These are phyloP conservation scores for Brachycybe producta DNA, from an alignment of 2,888 invertebrate species.

Conservation along the genomic window DNA sequence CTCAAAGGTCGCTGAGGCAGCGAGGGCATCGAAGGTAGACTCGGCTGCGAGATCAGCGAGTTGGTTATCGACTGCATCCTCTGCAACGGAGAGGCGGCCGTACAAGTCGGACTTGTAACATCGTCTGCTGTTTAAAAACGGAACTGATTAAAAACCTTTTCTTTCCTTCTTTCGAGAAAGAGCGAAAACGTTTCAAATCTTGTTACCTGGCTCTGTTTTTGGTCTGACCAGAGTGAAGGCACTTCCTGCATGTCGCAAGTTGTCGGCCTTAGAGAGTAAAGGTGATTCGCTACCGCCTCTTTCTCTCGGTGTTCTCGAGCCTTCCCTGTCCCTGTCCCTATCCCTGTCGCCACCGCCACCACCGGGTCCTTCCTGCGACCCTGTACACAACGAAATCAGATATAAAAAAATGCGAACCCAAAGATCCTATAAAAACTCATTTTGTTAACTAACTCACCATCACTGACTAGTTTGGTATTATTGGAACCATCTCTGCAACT, in stretches of 20 bases:
- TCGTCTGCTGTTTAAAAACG: conserved; percentile 68
- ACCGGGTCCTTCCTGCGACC: too few relatives aligned
- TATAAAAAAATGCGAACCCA: too few relatives aligned
- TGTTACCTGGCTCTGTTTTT: conserved; percentile 58
- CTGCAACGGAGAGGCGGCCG: conserved; percentile 68
- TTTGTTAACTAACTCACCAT: conserved; percentile 6
- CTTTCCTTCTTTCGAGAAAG: conserved; percentile 35
- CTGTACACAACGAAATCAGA: too few relatives aligned
- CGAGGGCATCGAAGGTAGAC: conserved; percentile 71
- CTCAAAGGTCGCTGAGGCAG: conserved; percentile 78
- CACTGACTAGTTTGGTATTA: conserved; percentile 17
- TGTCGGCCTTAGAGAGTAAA: conserved; percentile 20
- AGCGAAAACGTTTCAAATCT: neutral
- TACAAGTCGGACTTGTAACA: conserved; percentile 44
- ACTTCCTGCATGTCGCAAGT: conserved; percentile 32
- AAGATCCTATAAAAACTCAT: too few relatives aligned
- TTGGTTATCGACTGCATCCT: conserved; percentile 97
- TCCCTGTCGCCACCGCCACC: too few relatives aligned
- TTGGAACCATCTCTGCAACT: neutral
- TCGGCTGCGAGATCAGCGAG: conserved; percentile 62
- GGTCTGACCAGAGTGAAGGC: conserved; percentile 77
- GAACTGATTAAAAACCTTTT: conserved; percentile 17
- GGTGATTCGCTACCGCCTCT: conserved; percentile 13
- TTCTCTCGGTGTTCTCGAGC: conserved; percentile 12
- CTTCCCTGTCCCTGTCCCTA: conserved; percentile 9